Conservation (phyloP, 1,140 invertebrate species). For the Cherax destructor region DNA sequence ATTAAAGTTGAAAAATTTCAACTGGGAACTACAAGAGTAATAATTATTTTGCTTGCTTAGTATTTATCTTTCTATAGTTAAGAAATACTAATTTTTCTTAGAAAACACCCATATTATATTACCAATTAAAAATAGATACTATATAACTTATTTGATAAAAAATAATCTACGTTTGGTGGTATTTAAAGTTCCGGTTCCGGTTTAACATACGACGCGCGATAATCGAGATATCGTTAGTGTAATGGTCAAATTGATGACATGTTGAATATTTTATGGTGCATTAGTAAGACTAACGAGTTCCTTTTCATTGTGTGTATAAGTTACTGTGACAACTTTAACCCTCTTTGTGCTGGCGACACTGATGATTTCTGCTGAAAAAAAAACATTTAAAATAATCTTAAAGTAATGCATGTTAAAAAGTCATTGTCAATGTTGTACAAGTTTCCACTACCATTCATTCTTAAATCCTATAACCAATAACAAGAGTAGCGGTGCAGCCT, state of each 20-base stretch:
- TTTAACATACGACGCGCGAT: neutral
- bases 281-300: neutral
- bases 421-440: neutral
- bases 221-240: neutral
- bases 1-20: too few species aligned
- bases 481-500: conserved; percentile 2
- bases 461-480: conserved; percentile 35
- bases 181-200: neutral
- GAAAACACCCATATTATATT: too few species aligned
- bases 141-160: too few species aligned
- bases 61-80: too few species aligned
- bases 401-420: neutral
- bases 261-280: conserved; percentile 25
- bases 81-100: too few species aligned
- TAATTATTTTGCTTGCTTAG: too few species aligned
- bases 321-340: neutral
- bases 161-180: too few species aligned
- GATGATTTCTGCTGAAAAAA: neutral
- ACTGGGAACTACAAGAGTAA: too few species aligned
- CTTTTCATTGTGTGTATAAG: neutral
- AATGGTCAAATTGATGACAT: conserved; percentile 15
- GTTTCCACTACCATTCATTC: conserved; percentile 6
- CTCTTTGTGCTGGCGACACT: neutral
- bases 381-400: neutral
- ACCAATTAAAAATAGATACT: too few species aligned